phyloP scores from a whole-genome alignment of 92 coral and sea anemone species.

The Micromussa lordhowensis region DNA sequence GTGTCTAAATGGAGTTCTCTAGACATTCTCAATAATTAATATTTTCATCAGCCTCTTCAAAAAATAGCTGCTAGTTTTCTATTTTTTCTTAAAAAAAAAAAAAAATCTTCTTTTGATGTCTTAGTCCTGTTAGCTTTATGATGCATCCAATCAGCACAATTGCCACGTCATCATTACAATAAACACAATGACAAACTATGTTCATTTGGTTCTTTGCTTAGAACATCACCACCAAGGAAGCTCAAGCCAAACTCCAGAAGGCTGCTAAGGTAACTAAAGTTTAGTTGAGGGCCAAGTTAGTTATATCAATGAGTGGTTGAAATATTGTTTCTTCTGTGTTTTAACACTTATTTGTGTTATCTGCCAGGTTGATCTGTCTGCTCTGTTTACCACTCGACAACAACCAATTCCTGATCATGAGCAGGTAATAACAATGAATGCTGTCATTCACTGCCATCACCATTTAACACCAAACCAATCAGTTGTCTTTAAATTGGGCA shows the following conservation, averaged over 20 bases:
- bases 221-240: conserved; percentile 88
- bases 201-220: conserved; percentile 13
- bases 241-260: conserved; percentile 84
- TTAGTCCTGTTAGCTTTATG: neutral
- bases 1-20: too few relatives aligned
- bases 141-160: neutral
- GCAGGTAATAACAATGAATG: conserved; percentile 64
- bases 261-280: conserved; percentile 74
- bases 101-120: too few relatives aligned
- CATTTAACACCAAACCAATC: neutral
- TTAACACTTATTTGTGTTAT: neutral
- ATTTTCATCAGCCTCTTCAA: neutral
- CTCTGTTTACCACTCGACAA: conserved; percentile 95
- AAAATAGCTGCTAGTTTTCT: neutral
- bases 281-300: neutral
- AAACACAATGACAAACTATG: too few relatives aligned
- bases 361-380: conserved; percentile 89
- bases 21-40: too few relatives aligned
- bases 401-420: conserved; percentile 95
- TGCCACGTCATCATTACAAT: neutral
- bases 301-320: neutral
- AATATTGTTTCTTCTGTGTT: neutral
- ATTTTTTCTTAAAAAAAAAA: too few relatives aligned
- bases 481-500: neutral
- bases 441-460: neutral